These are phyloP conservation scores for Bombus affinis DNA, from an alignment of 1,140 invertebrate species.

Conservation along the genomic window DNA sequence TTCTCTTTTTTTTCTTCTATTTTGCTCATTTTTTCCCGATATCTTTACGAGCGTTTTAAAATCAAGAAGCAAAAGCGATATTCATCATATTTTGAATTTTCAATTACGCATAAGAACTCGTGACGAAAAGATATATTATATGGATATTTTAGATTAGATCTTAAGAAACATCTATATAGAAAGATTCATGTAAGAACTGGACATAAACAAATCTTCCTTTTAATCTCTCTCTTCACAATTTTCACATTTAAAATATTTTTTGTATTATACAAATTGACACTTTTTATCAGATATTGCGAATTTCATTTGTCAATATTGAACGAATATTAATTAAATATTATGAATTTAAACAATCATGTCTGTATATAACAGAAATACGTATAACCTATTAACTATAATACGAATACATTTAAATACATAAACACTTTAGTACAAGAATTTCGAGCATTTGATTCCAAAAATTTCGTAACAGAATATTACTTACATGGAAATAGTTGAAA, in stretches of 20 bases:
- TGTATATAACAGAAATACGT: not conserved
- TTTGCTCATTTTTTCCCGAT: not conserved
- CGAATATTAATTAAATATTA: too few relatives aligned
- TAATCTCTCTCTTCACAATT: not conserved
- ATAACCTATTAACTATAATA: not conserved
- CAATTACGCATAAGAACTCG: not conserved
- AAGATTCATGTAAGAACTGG: too few relatives aligned
- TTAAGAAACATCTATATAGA: too few relatives aligned
- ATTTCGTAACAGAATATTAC: not conserved
- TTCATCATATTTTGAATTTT: not conserved
- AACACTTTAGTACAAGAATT: not conserved
- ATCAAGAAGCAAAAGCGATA: slow-evolving; percentile 15
- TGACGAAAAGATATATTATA: not conserved
- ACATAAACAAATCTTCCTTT: not conserved
- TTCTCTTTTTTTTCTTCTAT: not conserved
- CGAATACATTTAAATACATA: not conserved
- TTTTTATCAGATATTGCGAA: not conserved
- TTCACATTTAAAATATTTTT: not conserved
- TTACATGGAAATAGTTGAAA: not conserved
- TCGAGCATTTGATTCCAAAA: not conserved
- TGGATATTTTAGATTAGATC: not conserved
- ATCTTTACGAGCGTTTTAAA: slow-evolving; percentile 23
- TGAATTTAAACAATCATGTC: too few relatives aligned
- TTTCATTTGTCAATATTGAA: too few relatives aligned
- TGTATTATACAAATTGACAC: not conserved